These are phyloP conservation scores for Rhea pennata DNA, from an alignment of 2,113 vertebrate species.

Conservation along the genomic window DNA sequence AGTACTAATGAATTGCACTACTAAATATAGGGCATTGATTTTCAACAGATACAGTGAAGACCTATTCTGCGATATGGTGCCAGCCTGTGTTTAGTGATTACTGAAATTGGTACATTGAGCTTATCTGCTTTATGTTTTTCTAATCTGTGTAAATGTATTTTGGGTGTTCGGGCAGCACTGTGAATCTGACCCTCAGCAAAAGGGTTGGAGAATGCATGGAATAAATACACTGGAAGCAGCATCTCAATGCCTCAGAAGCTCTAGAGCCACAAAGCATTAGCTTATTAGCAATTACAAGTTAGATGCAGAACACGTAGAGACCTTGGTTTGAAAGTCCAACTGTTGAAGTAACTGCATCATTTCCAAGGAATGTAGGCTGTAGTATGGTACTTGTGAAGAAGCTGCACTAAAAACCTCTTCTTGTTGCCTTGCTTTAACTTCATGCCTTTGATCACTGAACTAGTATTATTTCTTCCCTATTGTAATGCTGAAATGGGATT, in stretches of 20 bases:
- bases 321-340: neutral
- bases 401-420: neutral
- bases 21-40: slow-evolving; percentile 14
- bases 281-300: neutral
- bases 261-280: neutral
- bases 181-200: neutral
- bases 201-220: neutral
- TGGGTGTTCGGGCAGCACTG: neutral
- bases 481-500: neutral
- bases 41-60: neutral
- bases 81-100: neutral
- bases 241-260: neutral
- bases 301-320: neutral
- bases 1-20: neutral
- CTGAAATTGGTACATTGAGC: neutral
- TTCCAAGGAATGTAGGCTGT: rapidly evolving
- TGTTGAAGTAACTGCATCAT: neutral
- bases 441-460: neutral
- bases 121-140: neutral
- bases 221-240: neutral
- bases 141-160: neutral
- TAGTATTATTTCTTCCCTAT: neutral
- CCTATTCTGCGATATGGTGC: neutral
- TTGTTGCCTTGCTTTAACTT: neutral
- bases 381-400: neutral